Evolutionary conservation across 2,113 vertebrate species (phyloP), one percentile per base, ranked within the genome.

Genomic region (Tonatia bakeri): DNA sequence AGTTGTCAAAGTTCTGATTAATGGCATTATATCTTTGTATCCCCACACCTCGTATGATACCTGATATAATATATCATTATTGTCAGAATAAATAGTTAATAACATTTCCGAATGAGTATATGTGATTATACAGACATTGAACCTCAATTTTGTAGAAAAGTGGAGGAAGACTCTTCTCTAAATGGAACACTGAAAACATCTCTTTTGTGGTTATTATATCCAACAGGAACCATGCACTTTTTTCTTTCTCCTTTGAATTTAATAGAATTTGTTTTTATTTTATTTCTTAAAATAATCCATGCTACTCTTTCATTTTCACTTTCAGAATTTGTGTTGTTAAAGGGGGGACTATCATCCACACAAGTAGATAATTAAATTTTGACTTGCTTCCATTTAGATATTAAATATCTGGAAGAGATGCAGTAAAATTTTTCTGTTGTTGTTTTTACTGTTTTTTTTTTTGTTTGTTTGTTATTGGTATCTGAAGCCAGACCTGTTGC

Each of bases 1-100:
- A 54, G 3, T 94, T 84, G 45, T 91, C 26, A 82, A 93, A 89
- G 36, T 86, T 96, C 31, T 77, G 14, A 59, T 59, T 91, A 86
- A 52, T 85, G 26, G 1, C 65, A 52, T 64, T 87, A 61, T 59
- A 76, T 72, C 9, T 31, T 76, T 70, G 1, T 69, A 67, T 89
- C 15, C 8, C 1, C 19, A 79, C 4, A 89, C 9, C 5, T 65
- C 67, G 6, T 24, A n/a, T 14, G 36, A 50, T 43, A 10, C 2
- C 7, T 54, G 16, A 50, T 61, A 40, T 7, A 59, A 2, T 26
- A 15, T 81, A 85, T 89, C 87, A 91, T 87, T n/a, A 73, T 61
- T 59, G 10, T 54, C 79, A 84, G 40, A 91, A 80, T 85, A 87
- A 45, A 59, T 69, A 33, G 52, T 76, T 61, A 94, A 79, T 73